Percentiles rank a stretch among this genome's conserved stretches.
Evolutionary conservation across 2,113 vertebrate genomes (phyloP).

Genomic region (Columba livia): DNA sequence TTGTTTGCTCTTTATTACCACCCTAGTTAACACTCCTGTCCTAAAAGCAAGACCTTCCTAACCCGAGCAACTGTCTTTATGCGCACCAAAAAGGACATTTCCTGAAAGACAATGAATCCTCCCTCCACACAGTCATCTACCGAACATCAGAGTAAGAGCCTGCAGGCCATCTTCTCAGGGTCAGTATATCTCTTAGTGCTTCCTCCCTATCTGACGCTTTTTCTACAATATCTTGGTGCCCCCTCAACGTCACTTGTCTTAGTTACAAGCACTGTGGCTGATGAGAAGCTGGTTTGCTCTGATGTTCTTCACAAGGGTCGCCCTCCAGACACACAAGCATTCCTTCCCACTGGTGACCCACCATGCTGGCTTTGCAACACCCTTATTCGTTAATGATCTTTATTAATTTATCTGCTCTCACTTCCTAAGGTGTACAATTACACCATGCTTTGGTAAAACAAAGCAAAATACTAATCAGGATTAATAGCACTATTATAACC

Average conservation of each 20-base stretch:
- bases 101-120: neutral
- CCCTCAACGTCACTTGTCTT: neutral
- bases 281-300: neutral
- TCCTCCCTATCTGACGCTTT: neutral
- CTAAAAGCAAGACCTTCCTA: neutral
- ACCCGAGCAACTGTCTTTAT: neutral
- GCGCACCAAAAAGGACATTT: neutral
- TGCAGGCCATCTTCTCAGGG: neutral
- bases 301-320: neutral
- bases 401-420: neutral
- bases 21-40: fast-evolving
- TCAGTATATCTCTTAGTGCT: neutral
- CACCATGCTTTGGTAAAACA: neutral
- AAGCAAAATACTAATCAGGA: neutral
- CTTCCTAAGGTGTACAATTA: neutral
- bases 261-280: neutral
- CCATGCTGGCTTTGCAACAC: neutral
- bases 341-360: neutral
- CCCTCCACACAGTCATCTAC: neutral
- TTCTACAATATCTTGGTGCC: neutral
- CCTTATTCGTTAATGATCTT: neutral
- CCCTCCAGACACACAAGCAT: neutral
- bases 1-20: neutral
- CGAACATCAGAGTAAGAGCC: neutral
- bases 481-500: neutral